Base-by-base conservation (phyloP, 1,140 invertebrate genomes). In the Nasonia vitripennis region DNA sequence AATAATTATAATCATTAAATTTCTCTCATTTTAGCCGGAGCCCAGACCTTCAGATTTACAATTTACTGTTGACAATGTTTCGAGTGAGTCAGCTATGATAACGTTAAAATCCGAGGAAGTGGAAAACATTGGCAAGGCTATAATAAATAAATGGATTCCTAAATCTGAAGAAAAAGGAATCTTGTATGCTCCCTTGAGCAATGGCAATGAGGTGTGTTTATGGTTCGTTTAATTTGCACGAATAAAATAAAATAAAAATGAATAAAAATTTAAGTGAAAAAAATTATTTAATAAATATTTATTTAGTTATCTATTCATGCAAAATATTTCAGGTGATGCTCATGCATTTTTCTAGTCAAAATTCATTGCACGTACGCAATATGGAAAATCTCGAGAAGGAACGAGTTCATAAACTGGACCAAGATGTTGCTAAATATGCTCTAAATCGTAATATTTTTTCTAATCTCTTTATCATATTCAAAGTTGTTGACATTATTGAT, bases 341-440 rank as follows among this genome's bases (percentile, higher is more conserved):
- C 23, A 62, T 27, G 10, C 14, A 78, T 51, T 79, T 78, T 45
- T 17, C 27, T 12, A 90, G 81, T 84, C 89, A 89, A 17, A 84
- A 78, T 77, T 5, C 70, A 12, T 45, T 92, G 4, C 92, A 87
- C 77, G 88, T 88, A 2, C 89, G 90, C 0, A 88, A 88, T 83
- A 27, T 91, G 1, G 89, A 89, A 11, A 4, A 55, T 9, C 51
- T 71, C 20, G 87, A 89, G 12, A 1, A 87, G 1, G 92, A 93
- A 82, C 23, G 86, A 12, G 88, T 75, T 62, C 78, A 88, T 14
- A 55, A 75, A n/a, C 5, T 93, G 9, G 87, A 88, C 71, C 91
- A 92, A 88, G 75, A 89, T 27, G 83, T 92, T 78, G 87, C 91
- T 14, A 90, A 89, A 85, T 88, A 41, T 31, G 87, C 89, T 55